These are phyloP conservation scores for Caerostris extrusa DNA, from an alignment of 1,140 invertebrate species.

Conservation along the genomic window DNA sequence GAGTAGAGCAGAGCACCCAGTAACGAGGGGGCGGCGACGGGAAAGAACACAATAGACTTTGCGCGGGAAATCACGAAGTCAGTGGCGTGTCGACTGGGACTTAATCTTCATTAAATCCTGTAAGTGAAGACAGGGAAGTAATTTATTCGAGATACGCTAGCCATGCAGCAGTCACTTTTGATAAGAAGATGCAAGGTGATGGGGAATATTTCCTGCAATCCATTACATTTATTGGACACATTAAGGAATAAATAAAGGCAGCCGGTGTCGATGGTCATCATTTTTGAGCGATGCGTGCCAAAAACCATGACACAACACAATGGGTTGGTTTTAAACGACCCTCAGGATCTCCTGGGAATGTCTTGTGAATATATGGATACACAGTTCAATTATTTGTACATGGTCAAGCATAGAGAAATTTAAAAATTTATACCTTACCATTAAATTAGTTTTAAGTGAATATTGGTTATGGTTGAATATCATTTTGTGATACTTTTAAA, in stretches of 20 bases:
- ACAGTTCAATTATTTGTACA: too few species aligned
- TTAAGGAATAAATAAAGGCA: conserved; percentile 59
- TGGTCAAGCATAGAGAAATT: neutral
- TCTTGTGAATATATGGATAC: too few species aligned
- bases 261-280: conserved; percentile 26
- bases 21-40: conserved; percentile 24
- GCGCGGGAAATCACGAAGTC: conserved; percentile 39
- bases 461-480: neutral
- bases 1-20: neutral
- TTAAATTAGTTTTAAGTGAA: neutral
- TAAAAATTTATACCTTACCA: neutral
- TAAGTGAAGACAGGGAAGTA: conserved; percentile 67
- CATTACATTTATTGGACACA: conserved; percentile 71
- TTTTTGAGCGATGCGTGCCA: conserved; percentile 28
- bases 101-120: conserved; percentile 68
- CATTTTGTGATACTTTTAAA: neutral
- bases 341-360: too few species aligned
- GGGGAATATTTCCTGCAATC: conserved; percentile 73
- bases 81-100: conserved; percentile 59
- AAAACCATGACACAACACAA: neutral
- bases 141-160: conserved; percentile 62
- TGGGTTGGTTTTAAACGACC: neutral
- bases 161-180: conserved; percentile 50
- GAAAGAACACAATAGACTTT: conserved; percentile 25
- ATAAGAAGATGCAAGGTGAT: conserved; percentile 43